A percentile compares a stretch with the other conserved stretches of the same genome.
These are phyloP conservation scores for Resseliella maxima DNA, from an alignment of 2,888 invertebrate species.

Conservation along the genomic window DNA sequence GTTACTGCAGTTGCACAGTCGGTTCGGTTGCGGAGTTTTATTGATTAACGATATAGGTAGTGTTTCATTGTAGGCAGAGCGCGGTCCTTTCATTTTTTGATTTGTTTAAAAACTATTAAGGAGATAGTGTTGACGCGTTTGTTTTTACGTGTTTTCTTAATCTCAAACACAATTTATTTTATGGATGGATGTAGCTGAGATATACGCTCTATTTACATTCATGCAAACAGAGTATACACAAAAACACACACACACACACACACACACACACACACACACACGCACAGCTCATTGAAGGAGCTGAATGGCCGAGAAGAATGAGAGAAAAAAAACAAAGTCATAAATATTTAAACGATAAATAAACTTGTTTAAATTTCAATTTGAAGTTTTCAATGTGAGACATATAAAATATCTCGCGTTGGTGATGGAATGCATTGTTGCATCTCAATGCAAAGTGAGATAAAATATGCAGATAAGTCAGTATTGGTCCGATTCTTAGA, in stretches of 20 bases:
- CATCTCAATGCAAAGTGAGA: neutral
- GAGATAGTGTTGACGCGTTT: conserved; percentile 16
- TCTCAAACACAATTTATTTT: neutral
- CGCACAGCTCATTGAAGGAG: no score
- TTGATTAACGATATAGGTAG: conserved; percentile 45
- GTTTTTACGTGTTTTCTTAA: conserved; percentile 2
- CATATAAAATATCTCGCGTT: neutral
- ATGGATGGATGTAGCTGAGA: neutral
- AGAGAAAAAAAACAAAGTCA: conserved; percentile 14
- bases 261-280: neutral
- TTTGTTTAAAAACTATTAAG: neutral
- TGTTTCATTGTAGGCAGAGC: conserved; percentile 3
- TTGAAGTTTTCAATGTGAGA: conserved; percentile 17
- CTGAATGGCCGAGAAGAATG: neutral
- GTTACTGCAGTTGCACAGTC: no score
- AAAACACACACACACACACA: neutral
- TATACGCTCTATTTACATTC: conserved; percentile 47
- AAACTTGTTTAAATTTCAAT: conserved; percentile 53
- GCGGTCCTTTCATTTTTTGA: neutral
- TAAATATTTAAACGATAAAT: conserved; percentile 51
- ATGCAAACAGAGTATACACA: conserved; percentile 26
- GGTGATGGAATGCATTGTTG: conserved; percentile 23
- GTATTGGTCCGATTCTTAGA: neutral
- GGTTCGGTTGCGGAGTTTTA: no score
- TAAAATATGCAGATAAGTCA: neutral